Conservation (phyloP, 2,888 invertebrate species). For the Myathropa florea region DNA sequence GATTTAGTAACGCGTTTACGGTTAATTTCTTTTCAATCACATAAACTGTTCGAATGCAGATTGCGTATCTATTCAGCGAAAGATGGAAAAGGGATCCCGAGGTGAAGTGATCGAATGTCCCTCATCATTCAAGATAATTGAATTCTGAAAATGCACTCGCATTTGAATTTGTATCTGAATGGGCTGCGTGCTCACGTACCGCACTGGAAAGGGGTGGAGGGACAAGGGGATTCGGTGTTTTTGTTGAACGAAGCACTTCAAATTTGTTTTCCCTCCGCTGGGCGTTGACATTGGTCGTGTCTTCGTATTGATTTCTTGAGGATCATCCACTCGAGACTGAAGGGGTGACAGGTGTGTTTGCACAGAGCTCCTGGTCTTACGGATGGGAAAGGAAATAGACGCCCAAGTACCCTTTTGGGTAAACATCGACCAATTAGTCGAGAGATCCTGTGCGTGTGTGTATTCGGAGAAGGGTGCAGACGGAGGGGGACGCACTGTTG, state of each 20-base stretch:
- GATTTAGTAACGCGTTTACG: slow-evolving; percentile 34
- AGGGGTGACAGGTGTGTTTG: slow-evolving; percentile 24
- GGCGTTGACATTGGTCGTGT: slow-evolving; percentile 15
- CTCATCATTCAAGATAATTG: slow-evolving; percentile 64
- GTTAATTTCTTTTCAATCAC: slow-evolving; percentile 51
- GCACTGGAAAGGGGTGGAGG: background rate
- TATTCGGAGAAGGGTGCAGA: too few species aligned
- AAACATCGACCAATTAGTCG: background rate
- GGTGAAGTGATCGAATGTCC: slow-evolving; percentile 2
- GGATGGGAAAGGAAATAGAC: background rate
- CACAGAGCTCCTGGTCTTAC: slow-evolving; percentile 15
- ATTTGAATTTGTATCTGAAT: slow-evolving; percentile 49
- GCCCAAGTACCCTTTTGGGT: background rate
- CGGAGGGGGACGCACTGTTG: background rate
- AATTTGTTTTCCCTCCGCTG: slow-evolving; percentile 26
- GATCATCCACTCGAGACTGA: slow-evolving; percentile 11
- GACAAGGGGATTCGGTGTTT: background rate
- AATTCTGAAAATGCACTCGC: slow-evolving; percentile 55
- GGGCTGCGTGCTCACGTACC: background rate
- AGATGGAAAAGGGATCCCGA: background rate
- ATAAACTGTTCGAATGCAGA: slow-evolving; percentile 48
- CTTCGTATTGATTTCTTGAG: slow-evolving; percentile 19
- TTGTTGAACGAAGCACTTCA: background rate
- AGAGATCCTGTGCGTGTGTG: background rate
- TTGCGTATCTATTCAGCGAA: slow-evolving; percentile 32